Evolutionary conservation across 92 coral and sea anemone species (phyloP), one percentile per base, ranked within the genome.

Genomic region (Nematostella vectensis): DNA sequence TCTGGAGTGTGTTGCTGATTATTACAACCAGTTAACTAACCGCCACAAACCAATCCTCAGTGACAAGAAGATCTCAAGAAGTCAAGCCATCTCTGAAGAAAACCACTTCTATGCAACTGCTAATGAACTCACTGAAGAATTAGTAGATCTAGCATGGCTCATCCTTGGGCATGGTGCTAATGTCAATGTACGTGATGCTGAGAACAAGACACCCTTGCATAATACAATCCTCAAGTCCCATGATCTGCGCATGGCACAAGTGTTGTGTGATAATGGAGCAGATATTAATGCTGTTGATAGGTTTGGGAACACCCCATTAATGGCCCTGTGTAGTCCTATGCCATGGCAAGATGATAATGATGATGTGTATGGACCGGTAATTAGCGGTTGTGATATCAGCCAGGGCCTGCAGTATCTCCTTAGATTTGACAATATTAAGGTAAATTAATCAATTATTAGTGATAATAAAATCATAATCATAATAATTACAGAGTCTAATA

Each of bases 111-210:
- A 71, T 25, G 56, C 54, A 27, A 60, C 65, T 42, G 74, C 77
- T 28, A 66, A 63, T 48, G 88, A 81, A 38, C 64, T 85, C 15
- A 55, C 56, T n/a, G 94, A 85, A 59, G 94, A 85, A 29, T 51
- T 85, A 38, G 51, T 85, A 18, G 65, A 77, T 58, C 45, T 75
- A 63, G 54, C 53, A 4, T 85, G 94, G 94, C 28, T 80, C 23
- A 57, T 85, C 16, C 78, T 85, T 8, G 94, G 94, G 0, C 94
- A 57, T 31, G 94, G 94, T 28, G 94, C 83, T 8, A 69, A 85
- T 39, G 94, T 85, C 19, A 75, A 85, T 48, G 74, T 85, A 25
- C 43, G 75, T 31, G 94, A 85, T 49, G 62, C 65, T 19, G 94
- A 85, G 38, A 43, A 75, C 56, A 85, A 85, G 48, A 85, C 94